Evolutionary conservation across 2,113 vertebrate species (phyloP).

Genomic region (Microtus richardsoni): DNA sequence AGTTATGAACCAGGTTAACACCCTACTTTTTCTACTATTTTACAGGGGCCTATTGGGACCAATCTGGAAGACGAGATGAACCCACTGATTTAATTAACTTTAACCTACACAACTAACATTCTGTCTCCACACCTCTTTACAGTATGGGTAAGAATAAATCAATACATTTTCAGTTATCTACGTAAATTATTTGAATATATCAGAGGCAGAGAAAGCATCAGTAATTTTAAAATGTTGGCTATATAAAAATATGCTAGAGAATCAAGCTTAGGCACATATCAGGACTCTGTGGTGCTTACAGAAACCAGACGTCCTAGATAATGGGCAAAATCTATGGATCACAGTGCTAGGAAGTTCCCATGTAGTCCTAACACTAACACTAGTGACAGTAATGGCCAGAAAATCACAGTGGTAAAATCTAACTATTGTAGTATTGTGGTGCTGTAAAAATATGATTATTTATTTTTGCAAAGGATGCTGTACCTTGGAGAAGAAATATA

Average conservation of each 20-base stretch:
- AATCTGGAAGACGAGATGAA: not conserved
- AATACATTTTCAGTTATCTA: constrained; percentile 30
- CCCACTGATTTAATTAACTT: not conserved
- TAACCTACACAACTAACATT: not conserved
- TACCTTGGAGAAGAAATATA: constrained; percentile 25
- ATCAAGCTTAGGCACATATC: not conserved
- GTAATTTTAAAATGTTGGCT: not conserved
- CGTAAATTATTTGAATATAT: constrained; percentile 32
- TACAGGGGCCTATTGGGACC: not conserved
- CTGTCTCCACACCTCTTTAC: not conserved
- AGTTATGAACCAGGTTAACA: not conserved
- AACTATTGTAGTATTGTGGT: constrained; percentile 10
- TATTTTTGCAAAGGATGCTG: not conserved
- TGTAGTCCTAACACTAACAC: not conserved
- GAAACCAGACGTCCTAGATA: not conserved
- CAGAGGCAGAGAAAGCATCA: constrained; percentile 41
- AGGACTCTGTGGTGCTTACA: not conserved
- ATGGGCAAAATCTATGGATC: not conserved
- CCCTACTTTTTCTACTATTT: not conserved
- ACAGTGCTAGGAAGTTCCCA: not conserved
- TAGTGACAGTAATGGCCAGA: not conserved
- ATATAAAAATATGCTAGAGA: not conserved
- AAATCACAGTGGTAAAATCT: constrained; percentile 10
- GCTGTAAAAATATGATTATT: not conserved
- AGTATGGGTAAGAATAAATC: constrained; percentile 20